These are phyloP conservation scores for Lathamus discolor DNA, from an alignment of 2,113 vertebrate species.

Conservation along the genomic window DNA sequence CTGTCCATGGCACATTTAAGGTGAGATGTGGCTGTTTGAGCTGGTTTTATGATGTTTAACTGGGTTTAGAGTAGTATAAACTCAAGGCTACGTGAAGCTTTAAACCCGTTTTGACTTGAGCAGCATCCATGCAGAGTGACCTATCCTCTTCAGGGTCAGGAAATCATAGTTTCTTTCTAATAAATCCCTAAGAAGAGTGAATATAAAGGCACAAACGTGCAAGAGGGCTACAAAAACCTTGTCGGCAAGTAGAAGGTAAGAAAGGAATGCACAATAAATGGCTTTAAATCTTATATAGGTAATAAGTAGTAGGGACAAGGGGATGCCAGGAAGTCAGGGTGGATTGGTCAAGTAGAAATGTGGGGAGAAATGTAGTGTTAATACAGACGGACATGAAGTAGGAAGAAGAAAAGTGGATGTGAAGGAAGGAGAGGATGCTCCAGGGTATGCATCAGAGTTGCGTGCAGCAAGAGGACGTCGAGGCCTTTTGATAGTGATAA, in stretches of 20 bases:
- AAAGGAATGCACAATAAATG: background rate
- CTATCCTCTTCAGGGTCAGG: background rate
- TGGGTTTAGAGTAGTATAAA: background rate
- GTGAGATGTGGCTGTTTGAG: background rate
- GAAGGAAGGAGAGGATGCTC: background rate
- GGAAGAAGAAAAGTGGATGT: background rate
- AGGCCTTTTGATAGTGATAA: background rate
- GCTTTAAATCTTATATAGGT: background rate
- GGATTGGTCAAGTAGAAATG: background rate
- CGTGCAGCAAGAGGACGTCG: rapidly evolving
- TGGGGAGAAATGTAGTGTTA: background rate
- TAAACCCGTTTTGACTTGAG: background rate
- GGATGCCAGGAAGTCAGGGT: background rate
- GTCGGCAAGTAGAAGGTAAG: background rate
- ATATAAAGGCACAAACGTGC: background rate
- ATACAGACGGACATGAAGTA: background rate
- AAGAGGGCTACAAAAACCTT: background rate
- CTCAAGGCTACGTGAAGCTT: background rate
- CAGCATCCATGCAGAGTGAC: background rate
- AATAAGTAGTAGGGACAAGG: background rate
- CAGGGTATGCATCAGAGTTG: background rate
- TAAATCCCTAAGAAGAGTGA: background rate
- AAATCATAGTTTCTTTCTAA: background rate
- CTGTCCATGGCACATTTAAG: background rate
- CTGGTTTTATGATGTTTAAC: background rate